These are phyloP conservation scores for Carpatolechia fugitivella DNA, from an alignment of 2,888 invertebrate genomes.

Conservation along the genomic window DNA sequence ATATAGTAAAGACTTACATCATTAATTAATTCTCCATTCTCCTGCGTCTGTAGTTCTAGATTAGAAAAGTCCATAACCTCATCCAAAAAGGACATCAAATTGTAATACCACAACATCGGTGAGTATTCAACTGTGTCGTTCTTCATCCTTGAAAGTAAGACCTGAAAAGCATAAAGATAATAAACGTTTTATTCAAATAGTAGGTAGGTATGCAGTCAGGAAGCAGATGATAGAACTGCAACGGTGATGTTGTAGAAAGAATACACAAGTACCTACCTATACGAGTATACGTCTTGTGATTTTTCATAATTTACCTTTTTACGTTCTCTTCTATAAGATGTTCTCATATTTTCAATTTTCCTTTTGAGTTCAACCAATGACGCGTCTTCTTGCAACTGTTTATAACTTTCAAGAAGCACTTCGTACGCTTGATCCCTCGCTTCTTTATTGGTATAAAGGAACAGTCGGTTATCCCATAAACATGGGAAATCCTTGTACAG, in stretches of 20 bases:
- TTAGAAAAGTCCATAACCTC: conserved; percentile 10
- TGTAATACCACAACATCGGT: conserved; percentile 38
- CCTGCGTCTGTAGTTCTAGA: not conserved
- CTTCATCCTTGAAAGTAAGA: conserved; percentile 24
- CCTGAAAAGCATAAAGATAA: conserved; percentile 3
- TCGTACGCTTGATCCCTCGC: conserved; percentile 23
- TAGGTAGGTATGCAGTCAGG: no score
- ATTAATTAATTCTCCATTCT: not conserved
- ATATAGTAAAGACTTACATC: no score
- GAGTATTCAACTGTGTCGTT: conserved; percentile 18
- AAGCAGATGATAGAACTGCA: no score
- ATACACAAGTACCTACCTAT: no score
- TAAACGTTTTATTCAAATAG: not conserved
- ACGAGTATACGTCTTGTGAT: no score
- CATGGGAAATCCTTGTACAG: conserved; percentile 27
- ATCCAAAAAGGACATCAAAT: conserved; percentile 24
- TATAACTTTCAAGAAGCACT: conserved; percentile 27
- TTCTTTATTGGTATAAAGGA: conserved; percentile 22
- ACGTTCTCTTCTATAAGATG: conserved; percentile 31
- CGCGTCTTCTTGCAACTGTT: conserved; percentile 17
- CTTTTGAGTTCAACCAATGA: conserved; percentile 24
- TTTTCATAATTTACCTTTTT: conserved; percentile 32
- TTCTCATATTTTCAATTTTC: conserved; percentile 35
- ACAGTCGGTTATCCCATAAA: conserved; percentile 31
- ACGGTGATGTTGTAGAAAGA: no score